These are phyloP conservation scores for Acrobasis suavella DNA, from an alignment of 2,888 invertebrate species.

Conservation along the genomic window DNA sequence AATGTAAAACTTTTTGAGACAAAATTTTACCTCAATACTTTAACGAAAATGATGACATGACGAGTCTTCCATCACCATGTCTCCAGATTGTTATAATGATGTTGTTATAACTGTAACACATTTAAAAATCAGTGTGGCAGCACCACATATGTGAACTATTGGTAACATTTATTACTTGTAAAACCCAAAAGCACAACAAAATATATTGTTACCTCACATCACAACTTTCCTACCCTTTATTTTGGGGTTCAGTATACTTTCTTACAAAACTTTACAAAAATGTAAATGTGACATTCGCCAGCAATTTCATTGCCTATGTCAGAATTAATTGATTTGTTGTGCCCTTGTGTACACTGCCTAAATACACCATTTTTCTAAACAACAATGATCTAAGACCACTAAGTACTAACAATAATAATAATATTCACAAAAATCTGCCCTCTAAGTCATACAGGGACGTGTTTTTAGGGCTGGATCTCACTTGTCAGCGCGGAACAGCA, in stretches of 20 bases:
- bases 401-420: slow-evolving; percentile 26
- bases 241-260: neutral
- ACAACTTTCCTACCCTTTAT: neutral
- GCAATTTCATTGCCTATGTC: slow-evolving; percentile 8
- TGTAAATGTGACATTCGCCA: neutral
- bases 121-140: too few relatives aligned
- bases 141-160: neutral
- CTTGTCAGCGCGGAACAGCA: too few relatives aligned
- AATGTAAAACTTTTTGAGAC: too few relatives aligned
- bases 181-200: slow-evolving; percentile 5
- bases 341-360: slow-evolving; percentile 1
- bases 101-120: too few relatives aligned
- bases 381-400: slow-evolving; percentile 26
- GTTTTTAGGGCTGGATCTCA: too few relatives aligned
- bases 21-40: too few relatives aligned
- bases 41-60: too few relatives aligned
- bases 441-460: too few relatives aligned
- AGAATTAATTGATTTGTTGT: neutral
- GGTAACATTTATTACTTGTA: slow-evolving; percentile 2
- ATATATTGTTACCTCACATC: neutral
- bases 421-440: too few relatives aligned
- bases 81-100: too few relatives aligned
- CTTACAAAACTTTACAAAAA: slow-evolving; percentile 6
- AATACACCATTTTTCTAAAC: slow-evolving; percentile 20
- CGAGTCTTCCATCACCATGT: too few relatives aligned